Evolutionary conservation across 1,140 invertebrate species (phyloP), one percentile per base, ranked within the genome.

Genomic region (Probaryconus sp.): DNA sequence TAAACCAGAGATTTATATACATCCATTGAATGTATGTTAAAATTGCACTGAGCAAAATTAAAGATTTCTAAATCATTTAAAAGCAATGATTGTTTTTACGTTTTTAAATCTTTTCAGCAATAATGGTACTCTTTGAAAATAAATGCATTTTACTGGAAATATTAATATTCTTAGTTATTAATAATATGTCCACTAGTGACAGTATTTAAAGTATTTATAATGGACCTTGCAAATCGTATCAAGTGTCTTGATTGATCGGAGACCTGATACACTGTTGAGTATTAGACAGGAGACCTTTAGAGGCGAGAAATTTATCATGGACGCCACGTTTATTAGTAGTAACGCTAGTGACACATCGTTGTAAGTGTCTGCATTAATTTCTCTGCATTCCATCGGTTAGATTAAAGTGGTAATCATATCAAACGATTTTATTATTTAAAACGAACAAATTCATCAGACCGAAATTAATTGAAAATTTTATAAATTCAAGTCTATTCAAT

Each of bases 201-300:
- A n/a, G 7, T 38, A 37, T 28, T 53, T 38, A 38, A 35, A 17
- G 33, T n/a, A 13, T 21, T 24, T 1, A 13, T 16, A 38, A 26
- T 38, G 26, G 38, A 26, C 28, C 3, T 10, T 5, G 1, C 24
- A 37, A 53, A 38, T 53, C 14, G 3, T 3, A 53, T 26, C 33
- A 38, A 53, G 33, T 55, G 13, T 55, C 48, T 53, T 38, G 48
- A 40, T 38, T 40, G 51, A 55, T 55, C 14, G 37, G 5, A 31
- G 26, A 30, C 37, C 42, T 31, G 26, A 55, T 53, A 53, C n/a
- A 40, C 10, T 9, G 16, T 30, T 55, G 31, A 30, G 37, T 9
- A 18, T 30, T 55, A 3, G 24, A 31, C 24, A 55, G 18, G 21
- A 55, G 51, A 30, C n/a, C n/a, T n/a, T 30, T 55, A 3, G 24